Evolutionary conservation across 2,888 invertebrate species (phyloP).

Genomic region (Epicampocera succincta): DNA sequence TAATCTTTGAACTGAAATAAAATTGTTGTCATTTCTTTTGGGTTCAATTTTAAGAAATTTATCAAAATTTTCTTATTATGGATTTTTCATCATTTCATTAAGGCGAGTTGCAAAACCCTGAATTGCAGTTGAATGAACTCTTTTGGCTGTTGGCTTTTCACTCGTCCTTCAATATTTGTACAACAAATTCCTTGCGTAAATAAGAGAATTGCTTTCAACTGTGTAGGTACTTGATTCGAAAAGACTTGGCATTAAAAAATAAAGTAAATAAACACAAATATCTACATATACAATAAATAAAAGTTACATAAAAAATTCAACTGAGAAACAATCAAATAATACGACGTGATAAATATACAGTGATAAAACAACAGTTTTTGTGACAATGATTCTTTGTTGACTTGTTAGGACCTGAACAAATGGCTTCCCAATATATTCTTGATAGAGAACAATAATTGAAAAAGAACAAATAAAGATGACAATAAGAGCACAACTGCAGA

Average conservation of each 20-base stretch:
- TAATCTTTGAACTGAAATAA: too few relatives aligned
- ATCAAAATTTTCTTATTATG: too few relatives aligned
- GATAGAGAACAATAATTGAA: too few relatives aligned
- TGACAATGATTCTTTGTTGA: not conserved
- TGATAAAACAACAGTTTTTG: not conserved
- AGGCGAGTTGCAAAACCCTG: too few relatives aligned
- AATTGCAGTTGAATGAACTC: too few relatives aligned
- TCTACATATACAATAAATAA: not conserved
- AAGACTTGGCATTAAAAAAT: not conserved
- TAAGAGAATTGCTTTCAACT: not conserved
- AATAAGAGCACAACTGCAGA: too few relatives aligned
- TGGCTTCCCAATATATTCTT: too few relatives aligned
- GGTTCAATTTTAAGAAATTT: too few relatives aligned
- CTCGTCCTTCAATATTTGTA: not conserved
- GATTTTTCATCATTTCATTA: too few relatives aligned
- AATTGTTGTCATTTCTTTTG: too few relatives aligned
- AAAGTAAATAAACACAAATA: not conserved
- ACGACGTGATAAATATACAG: not conserved
- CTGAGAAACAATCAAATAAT: conserved; percentile 5
- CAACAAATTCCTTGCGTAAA: not conserved
- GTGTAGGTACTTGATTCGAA: not conserved
- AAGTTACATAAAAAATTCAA: not conserved
- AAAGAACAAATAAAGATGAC: too few relatives aligned
- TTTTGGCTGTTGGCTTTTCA: not conserved
- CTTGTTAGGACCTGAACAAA: too few relatives aligned